phyloP scores from a whole-genome alignment of 2,888 invertebrate species.

The Stictocephala bisonia region DNA sequence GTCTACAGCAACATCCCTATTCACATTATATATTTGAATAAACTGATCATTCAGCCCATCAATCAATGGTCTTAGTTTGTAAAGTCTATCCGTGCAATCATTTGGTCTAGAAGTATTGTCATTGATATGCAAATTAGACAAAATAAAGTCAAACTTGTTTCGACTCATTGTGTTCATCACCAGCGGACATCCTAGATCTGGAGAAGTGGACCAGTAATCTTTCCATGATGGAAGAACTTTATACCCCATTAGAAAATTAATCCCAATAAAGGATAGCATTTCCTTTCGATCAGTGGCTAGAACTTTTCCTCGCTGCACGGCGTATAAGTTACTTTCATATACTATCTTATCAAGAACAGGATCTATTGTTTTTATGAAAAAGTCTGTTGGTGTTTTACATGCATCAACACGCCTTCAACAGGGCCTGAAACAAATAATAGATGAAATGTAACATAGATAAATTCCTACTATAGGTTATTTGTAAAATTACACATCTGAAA shows the following conservation, averaged over 20 bases:
- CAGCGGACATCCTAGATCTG: constrained; percentile 42
- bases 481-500: too few relatives aligned
- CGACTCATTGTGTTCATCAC: constrained; percentile 49
- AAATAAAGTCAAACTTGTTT: constrained; percentile 48
- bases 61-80: constrained; percentile 50
- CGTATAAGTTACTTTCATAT: constrained; percentile 48
- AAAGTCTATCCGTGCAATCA: constrained; percentile 50
- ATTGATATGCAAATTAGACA: constrained; percentile 51
- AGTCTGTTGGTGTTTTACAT: constrained; percentile 38
- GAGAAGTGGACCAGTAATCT: constrained; percentile 37
- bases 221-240: constrained; percentile 24
- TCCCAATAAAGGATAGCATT: constrained; percentile 43
- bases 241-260: constrained; percentile 44
- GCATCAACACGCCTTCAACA: constrained; percentile 6
- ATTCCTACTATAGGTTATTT: too few relatives aligned
- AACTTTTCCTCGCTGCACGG: constrained; percentile 40
- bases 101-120: constrained; percentile 47
- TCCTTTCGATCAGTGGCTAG: constrained; percentile 41
- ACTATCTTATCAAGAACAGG: constrained; percentile 27
- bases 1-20: constrained; percentile 40
- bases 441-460: too few relatives aligned
- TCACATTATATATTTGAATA: constrained; percentile 45
- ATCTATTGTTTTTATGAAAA: constrained; percentile 14
- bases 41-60: constrained; percentile 48
- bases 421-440: constrained; percentile 40